Percentiles rank a stretch among this genome's conserved stretches.
phyloP scores from a whole-genome alignment of 2,797 vertebrate genomes.

The Muscicapa striata region DNA sequence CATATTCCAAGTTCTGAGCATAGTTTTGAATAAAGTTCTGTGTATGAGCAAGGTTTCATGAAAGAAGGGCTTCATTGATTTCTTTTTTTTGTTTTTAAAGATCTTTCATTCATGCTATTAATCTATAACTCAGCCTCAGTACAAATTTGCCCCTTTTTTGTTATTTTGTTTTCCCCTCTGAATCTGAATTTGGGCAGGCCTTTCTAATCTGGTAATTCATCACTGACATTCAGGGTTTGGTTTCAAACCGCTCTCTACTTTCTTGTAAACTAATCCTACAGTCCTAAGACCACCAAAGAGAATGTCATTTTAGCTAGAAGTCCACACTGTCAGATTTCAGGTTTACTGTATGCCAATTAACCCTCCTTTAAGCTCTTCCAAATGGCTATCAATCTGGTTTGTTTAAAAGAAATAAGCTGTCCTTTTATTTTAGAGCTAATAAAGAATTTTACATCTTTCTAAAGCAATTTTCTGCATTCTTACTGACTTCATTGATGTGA shows the following conservation, averaged over 20 bases:
- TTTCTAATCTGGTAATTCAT: constrained; percentile 49
- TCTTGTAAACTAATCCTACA: constrained; percentile 52
- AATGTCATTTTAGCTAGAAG: constrained; percentile 52
- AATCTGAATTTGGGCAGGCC: not conserved
- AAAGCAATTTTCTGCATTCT: constrained; percentile 54
- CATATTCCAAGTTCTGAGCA: not conserved
- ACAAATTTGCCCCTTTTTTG: not conserved
- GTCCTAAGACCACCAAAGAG: constrained; percentile 51
- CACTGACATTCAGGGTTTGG: constrained; percentile 10
- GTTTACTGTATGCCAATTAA: constrained; percentile 55
- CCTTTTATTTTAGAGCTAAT: constrained; percentile 33
- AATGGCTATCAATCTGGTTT: constrained; percentile 48
- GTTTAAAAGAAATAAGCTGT: constrained; percentile 44
- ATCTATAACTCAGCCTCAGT: not conserved
- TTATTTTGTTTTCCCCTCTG: not conserved
- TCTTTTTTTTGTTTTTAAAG: not conserved
- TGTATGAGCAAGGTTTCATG: not conserved
- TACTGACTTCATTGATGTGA: constrained; percentile 36
- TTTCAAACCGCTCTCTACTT: constrained; percentile 38
- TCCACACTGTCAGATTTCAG: constrained; percentile 29
- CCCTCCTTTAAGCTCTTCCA: constrained; percentile 49
- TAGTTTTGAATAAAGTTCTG: not conserved
- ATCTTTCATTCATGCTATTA: not conserved
- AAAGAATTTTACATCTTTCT: constrained; percentile 42
- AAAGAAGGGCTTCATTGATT: not conserved